These are phyloP conservation scores for Neomorphus geoffroyi DNA, from an alignment of 2,797 vertebrate species.

Conservation along the genomic window DNA sequence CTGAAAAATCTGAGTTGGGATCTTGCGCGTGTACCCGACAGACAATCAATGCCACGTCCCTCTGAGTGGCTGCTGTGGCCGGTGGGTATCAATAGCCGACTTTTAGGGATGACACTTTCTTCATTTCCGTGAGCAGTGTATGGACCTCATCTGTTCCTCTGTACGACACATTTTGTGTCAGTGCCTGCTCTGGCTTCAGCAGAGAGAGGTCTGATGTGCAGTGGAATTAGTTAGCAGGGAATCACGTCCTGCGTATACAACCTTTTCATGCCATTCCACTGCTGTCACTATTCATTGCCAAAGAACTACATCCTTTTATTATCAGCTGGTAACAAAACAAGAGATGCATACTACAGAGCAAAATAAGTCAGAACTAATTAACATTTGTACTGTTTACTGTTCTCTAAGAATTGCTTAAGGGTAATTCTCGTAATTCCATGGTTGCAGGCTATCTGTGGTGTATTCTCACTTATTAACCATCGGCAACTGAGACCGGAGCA, in stretches of 20 bases:
- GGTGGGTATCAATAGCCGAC: neutral
- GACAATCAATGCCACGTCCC: neutral
- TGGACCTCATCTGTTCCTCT: neutral
- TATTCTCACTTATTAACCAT: neutral
- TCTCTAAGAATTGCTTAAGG: neutral
- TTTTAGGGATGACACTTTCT: neutral
- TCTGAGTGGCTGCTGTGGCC: neutral
- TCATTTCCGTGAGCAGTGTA: neutral
- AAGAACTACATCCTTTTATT: neutral
- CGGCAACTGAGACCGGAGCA: neutral
- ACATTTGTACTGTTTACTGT: neutral
- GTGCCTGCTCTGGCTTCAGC: neutral
- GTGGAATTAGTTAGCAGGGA: neutral
- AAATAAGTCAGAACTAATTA: neutral
- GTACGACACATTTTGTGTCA: neutral
- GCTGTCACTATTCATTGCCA: neutral
- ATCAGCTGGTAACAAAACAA: neutral
- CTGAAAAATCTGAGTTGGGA: neutral
- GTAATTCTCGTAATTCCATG: neutral
- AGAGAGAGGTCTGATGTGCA: neutral
- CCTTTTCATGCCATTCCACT: neutral
- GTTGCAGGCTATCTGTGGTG: neutral
- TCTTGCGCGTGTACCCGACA: fast-evolving
- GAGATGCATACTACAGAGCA: neutral
- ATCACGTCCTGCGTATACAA: fast-evolving